These are phyloP conservation scores for Gopherus flavomarginatus DNA, from an alignment of 2,113 vertebrate genomes.

Conservation along the genomic window DNA sequence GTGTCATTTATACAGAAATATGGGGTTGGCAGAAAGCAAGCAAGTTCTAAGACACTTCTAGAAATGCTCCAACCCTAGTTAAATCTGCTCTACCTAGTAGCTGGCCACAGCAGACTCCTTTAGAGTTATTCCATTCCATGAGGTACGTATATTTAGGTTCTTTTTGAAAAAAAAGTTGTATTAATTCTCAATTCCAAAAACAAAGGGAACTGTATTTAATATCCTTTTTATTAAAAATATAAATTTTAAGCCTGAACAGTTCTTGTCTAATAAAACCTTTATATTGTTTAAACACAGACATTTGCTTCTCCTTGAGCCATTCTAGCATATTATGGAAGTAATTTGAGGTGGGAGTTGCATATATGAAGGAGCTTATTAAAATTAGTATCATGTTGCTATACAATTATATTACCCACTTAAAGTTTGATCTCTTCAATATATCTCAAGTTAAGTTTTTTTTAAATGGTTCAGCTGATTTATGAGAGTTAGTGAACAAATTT, in stretches of 20 bases:
- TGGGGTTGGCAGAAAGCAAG: background rate
- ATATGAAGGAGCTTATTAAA: background rate
- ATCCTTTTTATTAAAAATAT: background rate
- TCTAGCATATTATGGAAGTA: background rate
- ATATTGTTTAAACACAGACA: background rate
- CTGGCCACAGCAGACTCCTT: background rate
- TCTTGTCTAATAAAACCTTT: background rate
- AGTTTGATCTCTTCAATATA: background rate
- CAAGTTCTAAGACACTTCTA: background rate
- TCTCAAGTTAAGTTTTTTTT: background rate
- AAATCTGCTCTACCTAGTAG: accelerated
- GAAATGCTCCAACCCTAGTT: background rate
- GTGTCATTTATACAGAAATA: background rate
- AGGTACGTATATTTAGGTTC: background rate
- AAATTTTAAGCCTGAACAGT: background rate
- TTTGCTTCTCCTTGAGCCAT: background rate
- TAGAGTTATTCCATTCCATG: background rate
- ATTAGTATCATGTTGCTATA: background rate
- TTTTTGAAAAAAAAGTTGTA: background rate
- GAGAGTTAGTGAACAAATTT: slow-evolving; percentile 9
- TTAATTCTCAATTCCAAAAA: background rate
- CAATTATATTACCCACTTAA: background rate
- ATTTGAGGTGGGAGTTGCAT: background rate
- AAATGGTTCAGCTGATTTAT: slow-evolving; percentile 1
- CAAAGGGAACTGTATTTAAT: background rate